Percentiles rank a stretch among this genome's conserved stretches.
Evolutionary conservation across 2,113 vertebrate genomes (phyloP).

Genomic region (Bucco capensis): DNA sequence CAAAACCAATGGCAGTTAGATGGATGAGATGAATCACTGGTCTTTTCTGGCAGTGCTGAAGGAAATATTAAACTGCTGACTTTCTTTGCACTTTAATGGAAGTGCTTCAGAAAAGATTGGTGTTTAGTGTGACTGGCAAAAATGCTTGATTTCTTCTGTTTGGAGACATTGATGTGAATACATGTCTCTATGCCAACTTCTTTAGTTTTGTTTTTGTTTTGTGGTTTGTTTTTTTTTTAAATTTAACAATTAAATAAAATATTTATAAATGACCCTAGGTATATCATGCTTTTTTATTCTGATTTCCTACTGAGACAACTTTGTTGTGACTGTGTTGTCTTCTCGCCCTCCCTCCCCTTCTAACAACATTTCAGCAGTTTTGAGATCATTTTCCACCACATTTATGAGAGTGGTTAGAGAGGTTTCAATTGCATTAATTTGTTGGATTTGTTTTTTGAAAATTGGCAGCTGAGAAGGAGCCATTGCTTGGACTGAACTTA

Average conservation of each 20-base stretch:
- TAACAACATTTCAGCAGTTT: background rate
- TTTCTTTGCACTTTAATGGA: background rate
- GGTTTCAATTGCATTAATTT: background rate
- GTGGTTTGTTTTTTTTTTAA: background rate
- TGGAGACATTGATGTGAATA: background rate
- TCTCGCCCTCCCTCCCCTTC: background rate
- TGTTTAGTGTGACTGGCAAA: background rate
- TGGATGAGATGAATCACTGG: background rate
- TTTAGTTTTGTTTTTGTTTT: background rate
- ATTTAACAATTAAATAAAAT: background rate
- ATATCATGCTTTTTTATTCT: background rate
- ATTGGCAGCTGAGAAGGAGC: background rate
- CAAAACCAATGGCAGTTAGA: background rate
- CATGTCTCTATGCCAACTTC: background rate
- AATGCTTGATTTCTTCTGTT: background rate
- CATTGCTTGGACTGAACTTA: background rate
- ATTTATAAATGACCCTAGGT: background rate
- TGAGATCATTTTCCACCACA: background rate
- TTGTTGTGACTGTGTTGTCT: background rate
- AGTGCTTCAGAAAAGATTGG: background rate
- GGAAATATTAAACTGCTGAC: background rate
- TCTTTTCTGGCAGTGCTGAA: background rate
- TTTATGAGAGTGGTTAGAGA: background rate
- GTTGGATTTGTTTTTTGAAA: background rate
- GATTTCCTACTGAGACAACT: background rate